phyloP scores from a whole-genome alignment of 1,140 invertebrate genomes.

The Lucilia cuprina region DNA sequence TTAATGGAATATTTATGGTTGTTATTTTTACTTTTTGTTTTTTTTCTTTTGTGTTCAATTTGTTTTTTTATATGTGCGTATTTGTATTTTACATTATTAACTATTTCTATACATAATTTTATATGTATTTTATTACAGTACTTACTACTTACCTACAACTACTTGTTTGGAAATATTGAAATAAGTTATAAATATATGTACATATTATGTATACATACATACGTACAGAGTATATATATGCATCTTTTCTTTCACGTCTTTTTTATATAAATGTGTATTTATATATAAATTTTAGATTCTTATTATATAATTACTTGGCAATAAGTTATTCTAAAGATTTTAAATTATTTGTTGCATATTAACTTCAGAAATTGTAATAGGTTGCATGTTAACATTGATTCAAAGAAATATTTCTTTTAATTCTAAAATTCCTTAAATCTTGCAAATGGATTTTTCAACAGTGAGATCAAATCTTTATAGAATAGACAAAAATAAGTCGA shows the following conservation, averaged over 20 bases:
- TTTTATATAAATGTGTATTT: constrained; percentile 1
- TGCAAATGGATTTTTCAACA: too few relatives aligned
- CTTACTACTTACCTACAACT: neutral
- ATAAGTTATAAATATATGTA: neutral
- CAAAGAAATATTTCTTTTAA: too few relatives aligned
- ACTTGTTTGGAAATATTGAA: constrained; percentile 17
- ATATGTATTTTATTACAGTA: constrained; percentile 38
- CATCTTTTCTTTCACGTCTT: neutral
- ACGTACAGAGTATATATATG: neutral
- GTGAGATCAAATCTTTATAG: too few relatives aligned
- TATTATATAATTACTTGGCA: neutral
- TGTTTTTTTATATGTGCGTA: constrained; percentile 7
- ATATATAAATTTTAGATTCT: neutral
- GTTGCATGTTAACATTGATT: too few relatives aligned
- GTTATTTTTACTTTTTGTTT: neutral
- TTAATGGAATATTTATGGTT: neutral
- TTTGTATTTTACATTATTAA: constrained; percentile 40
- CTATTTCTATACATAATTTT: constrained; percentile 40
- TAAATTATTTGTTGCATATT: too few relatives aligned
- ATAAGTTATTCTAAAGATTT: neutral
- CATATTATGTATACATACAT: neutral
- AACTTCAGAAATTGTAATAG: too few relatives aligned
- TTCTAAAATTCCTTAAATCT: too few relatives aligned
- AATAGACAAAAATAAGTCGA: too few relatives aligned
- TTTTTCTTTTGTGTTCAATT: neutral